Percentiles rank a stretch among this genome's conserved stretches.
Evolutionary conservation across 2,888 invertebrate genomes (phyloP).

Genomic region (Sympetrum striolatum): DNA sequence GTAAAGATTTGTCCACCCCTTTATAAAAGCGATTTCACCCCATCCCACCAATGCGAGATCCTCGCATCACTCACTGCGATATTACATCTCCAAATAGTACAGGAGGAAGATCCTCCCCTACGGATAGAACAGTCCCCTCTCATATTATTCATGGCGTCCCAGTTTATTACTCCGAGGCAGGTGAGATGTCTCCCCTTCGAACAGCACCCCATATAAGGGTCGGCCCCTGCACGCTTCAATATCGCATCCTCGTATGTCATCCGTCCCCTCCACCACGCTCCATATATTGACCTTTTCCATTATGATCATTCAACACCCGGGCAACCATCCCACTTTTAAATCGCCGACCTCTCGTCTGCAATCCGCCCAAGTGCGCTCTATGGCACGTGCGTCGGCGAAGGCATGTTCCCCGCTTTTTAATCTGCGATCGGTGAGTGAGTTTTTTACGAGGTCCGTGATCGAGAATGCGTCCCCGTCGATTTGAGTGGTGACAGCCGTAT

Average conservation of each 20-base stretch:
- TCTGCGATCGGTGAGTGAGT: background rate
- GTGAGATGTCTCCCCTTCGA: background rate
- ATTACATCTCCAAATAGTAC: too few relatives aligned
- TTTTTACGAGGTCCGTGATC: too few relatives aligned
- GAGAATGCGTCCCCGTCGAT: too few relatives aligned
- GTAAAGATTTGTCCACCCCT: too few relatives aligned
- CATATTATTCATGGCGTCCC: background rate
- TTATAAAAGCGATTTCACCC: too few relatives aligned
- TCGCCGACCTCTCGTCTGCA: background rate
- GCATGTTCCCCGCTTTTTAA: background rate
- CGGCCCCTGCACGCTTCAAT: background rate
- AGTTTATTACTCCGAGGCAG: background rate
- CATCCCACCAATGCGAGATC: too few relatives aligned
- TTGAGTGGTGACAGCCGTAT: too few relatives aligned
- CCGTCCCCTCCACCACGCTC: background rate
- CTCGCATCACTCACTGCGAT: background rate
- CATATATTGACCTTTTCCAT: slow-evolving; percentile 13
- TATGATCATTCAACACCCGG: background rate
- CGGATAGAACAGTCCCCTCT: background rate
- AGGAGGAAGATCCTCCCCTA: background rate
- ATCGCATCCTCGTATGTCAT: background rate
- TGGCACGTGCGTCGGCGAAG: background rate
- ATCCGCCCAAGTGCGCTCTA: background rate
- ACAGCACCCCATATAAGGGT: background rate
- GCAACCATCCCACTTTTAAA: background rate